Evolutionary conservation across 2,113 vertebrate species (phyloP).

Genomic region (Corythornis vintsioides): DNA sequence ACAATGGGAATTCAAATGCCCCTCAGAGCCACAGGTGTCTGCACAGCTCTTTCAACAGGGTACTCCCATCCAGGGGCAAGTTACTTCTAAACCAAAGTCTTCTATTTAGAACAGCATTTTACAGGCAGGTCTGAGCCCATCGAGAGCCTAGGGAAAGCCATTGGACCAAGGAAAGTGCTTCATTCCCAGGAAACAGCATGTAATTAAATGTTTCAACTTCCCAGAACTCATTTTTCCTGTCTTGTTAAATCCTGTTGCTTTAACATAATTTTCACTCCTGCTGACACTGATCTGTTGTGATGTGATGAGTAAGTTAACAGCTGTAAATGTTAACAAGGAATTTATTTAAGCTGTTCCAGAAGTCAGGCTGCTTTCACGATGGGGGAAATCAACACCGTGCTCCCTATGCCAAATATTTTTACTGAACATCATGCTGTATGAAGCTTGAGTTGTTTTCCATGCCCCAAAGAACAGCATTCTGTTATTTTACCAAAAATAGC

Average conservation of each 20-base stretch:
- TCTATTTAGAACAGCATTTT: not conserved
- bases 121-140: not conserved
- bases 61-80: not conserved
- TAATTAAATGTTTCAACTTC: slow-evolving; percentile 24
- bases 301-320: slow-evolving; percentile 66
- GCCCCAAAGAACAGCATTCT: not conserved
- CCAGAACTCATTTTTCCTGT: slow-evolving; percentile 60
- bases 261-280: slow-evolving; percentile 62
- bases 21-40: not conserved
- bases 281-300: slow-evolving; percentile 59
- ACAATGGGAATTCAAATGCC: not conserved
- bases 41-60: not conserved
- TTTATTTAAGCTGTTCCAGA: slow-evolving; percentile 36
- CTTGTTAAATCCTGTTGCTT: slow-evolving; percentile 51
- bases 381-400: not conserved
- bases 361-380: not conserved
- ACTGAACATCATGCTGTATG: not conserved
- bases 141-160: not conserved
- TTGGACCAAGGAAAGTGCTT: not conserved
- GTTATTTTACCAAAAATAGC: not conserved
- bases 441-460: slow-evolving; percentile 9
- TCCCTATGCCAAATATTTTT: slow-evolving; percentile 14
- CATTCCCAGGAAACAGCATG: not conserved
- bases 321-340: slow-evolving; percentile 70
- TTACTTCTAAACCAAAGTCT: not conserved